Evolutionary conservation across 2,888 invertebrate species (phyloP).

Genomic region (Athalia cordata): DNA sequence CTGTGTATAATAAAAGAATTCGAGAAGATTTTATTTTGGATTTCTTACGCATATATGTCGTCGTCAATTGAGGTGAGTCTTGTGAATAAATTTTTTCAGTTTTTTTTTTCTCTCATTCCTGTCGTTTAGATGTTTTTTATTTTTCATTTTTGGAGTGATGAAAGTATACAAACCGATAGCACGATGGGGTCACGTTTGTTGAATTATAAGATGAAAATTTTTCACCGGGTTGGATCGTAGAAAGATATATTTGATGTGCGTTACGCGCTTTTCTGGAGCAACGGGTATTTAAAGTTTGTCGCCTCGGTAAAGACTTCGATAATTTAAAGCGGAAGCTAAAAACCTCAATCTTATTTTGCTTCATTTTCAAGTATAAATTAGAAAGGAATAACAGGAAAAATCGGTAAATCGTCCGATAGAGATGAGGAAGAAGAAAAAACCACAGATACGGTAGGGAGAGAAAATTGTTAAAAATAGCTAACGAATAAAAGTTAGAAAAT

Average conservation of each 20-base stretch:
- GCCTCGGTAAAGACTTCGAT: too few relatives aligned
- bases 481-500: constrained; percentile 23
- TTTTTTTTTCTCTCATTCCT: background rate
- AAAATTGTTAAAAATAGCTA: constrained; percentile 33
- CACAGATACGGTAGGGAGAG: background rate
- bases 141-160: too few relatives aligned
- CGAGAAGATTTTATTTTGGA: constrained; percentile 38
- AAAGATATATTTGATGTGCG: too few relatives aligned
- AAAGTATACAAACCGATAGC: too few relatives aligned
- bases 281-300: too few relatives aligned
- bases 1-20: background rate
- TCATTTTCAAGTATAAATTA: background rate
- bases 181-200: too few relatives aligned
- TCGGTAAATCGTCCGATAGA: background rate
- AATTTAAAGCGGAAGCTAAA: too few relatives aligned
- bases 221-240: too few relatives aligned
- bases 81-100: background rate
- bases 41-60: constrained; percentile 61
- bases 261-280: too few relatives aligned
- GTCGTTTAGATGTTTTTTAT: too few relatives aligned
- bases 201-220: too few relatives aligned
- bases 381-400: constrained; percentile 39
- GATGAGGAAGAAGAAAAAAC: constrained; percentile 46
- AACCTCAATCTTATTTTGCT: too few relatives aligned
- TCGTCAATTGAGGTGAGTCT: constrained; percentile 57